A percentile compares a stretch with the other conserved stretches of the same genome.
Evolutionary conservation across 1,140 invertebrate genomes (phyloP).

Genomic region (Amyelois transitella): DNA sequence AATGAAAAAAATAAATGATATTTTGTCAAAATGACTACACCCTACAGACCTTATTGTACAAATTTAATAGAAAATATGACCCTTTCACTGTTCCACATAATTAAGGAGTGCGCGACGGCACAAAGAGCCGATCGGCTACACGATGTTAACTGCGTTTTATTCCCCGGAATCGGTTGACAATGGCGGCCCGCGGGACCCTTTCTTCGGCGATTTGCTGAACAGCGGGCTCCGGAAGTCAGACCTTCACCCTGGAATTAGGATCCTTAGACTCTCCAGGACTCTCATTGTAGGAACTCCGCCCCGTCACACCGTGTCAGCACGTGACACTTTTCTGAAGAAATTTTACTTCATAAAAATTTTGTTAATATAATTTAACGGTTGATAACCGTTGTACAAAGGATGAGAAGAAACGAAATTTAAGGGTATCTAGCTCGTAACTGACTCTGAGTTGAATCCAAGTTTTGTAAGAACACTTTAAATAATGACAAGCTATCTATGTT

Average conservation of each 20-base stretch:
- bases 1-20: not conserved
- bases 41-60: slow-evolving; percentile 47
- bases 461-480: too few species aligned
- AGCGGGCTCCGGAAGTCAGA: slow-evolving; percentile 63
- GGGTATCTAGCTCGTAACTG: too few species aligned
- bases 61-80: slow-evolving; percentile 73
- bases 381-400: too few species aligned
- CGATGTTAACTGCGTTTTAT: slow-evolving; percentile 62
- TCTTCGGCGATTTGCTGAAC: slow-evolving; percentile 67
- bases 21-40: slow-evolving; percentile 25
- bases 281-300: slow-evolving; percentile 63
- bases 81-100: slow-evolving; percentile 69
- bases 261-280: slow-evolving; percentile 51
- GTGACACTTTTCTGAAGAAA: slow-evolving; percentile 34
- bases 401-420: too few species aligned
- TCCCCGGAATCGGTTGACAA: slow-evolving; percentile 69
- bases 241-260: slow-evolving; percentile 58
- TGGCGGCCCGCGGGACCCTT: slow-evolving; percentile 56
- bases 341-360: slow-evolving; percentile 6
- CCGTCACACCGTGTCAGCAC: slow-evolving; percentile 44
- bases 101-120: slow-evolving; percentile 63
- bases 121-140: slow-evolving; percentile 65
- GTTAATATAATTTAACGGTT: slow-evolving; percentile 4
- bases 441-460: too few species aligned
- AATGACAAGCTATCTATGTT: too few species aligned